Evolutionary conservation across 2,797 vertebrate genomes (phyloP).

Genomic region (Rhinichthys osculus): DNA sequence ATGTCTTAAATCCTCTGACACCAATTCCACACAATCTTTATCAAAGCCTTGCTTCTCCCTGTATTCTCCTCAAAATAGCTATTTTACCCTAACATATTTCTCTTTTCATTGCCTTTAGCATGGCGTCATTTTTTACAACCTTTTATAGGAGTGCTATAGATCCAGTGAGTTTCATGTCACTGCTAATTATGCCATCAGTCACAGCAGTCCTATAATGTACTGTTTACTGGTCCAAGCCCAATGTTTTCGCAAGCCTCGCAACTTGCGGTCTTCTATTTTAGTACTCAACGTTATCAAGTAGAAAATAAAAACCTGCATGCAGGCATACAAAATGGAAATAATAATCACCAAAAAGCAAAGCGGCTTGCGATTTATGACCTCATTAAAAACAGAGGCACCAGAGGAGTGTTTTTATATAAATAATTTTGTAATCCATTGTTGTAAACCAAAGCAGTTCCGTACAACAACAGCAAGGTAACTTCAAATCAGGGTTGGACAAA

Average conservation of each 20-base stretch:
- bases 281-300: constrained; percentile 23
- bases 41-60: constrained; percentile 26
- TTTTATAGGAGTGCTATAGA: constrained; percentile 34
- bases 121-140: constrained; percentile 26
- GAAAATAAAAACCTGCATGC: constrained; percentile 52
- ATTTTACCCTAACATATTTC: constrained; percentile 14
- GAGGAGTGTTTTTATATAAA: constrained; percentile 59
- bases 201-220: constrained; percentile 31
- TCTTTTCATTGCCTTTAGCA: constrained; percentile 33
- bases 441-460: constrained; percentile 64
- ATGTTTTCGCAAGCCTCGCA: constrained; percentile 44
- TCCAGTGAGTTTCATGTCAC: constrained; percentile 34
- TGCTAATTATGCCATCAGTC: constrained; percentile 52
- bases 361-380: constrained; percentile 61
- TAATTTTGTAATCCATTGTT: constrained; percentile 62
- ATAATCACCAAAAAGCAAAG: constrained; percentile 57
- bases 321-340: constrained; percentile 58
- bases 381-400: constrained; percentile 63
- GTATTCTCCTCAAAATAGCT: neutral
- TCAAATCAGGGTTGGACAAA: neutral
- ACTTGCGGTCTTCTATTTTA: constrained; percentile 24
- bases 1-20: constrained; percentile 26
- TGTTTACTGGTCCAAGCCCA: constrained; percentile 38
- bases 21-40: constrained; percentile 35
- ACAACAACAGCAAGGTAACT: constrained; percentile 55